Evolutionary conservation across 2,888 invertebrate species (phyloP).

Genomic region (Autographa gamma): DNA sequence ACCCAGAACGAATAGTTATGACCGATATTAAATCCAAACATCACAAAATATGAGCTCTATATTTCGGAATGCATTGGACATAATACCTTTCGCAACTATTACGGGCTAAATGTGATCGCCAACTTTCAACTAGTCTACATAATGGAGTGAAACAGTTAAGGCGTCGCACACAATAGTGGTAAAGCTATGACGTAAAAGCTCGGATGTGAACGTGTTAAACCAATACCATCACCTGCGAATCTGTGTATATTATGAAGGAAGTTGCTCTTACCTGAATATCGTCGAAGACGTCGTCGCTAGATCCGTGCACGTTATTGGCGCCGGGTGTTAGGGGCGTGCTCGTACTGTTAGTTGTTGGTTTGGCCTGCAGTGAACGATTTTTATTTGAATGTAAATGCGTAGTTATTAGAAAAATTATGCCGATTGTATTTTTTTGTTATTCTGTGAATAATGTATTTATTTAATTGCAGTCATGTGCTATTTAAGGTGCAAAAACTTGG

Average conservation of each 20-base stretch:
- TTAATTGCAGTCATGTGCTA: background rate
- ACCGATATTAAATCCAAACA: conserved; percentile 71
- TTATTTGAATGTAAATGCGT: conserved; percentile 46
- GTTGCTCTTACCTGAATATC: conserved; percentile 81
- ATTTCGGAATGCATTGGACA: conserved; percentile 76
- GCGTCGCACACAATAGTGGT: conserved; percentile 69
- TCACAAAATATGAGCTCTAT: conserved; percentile 86
- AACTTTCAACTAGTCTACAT: conserved; percentile 65
- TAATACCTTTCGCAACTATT: conserved; percentile 66
- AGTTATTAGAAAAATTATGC: conserved; percentile 18
- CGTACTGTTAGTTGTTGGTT: conserved; percentile 83
- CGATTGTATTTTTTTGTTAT: conserved; percentile 20
- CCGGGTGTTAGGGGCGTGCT: conserved; percentile 83
- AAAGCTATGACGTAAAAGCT: conserved; percentile 77
- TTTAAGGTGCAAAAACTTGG: conserved; percentile 26
- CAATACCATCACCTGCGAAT: conserved; percentile 82
- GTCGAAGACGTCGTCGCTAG: conserved; percentile 86
- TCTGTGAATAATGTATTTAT: background rate
- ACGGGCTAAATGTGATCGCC: conserved; percentile 61
- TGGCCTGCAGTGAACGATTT: conserved; percentile 74
- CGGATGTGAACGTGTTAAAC: conserved; percentile 88
- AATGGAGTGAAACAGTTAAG: conserved; percentile 64
- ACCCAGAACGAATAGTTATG: conserved; percentile 58
- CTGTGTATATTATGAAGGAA: conserved; percentile 36
- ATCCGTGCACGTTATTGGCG: conserved; percentile 81